Base-by-base conservation (phyloP, 1,140 invertebrate genomes). In the Tribolium castaneum region DNA sequence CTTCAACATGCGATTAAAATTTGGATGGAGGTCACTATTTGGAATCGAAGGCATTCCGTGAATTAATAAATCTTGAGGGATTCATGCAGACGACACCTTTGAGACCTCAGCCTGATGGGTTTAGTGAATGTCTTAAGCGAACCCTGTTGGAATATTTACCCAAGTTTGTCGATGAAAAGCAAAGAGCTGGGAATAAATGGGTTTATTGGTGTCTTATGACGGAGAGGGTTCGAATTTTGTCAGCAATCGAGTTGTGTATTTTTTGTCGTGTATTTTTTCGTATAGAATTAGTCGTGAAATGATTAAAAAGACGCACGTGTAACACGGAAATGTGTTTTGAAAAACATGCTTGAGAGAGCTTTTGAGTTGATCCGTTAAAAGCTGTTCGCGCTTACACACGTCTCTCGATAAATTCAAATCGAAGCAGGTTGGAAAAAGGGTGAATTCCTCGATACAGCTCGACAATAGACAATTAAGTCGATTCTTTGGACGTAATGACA, bases 391-490 rank as follows among this genome's bases (percentile, higher is more conserved):
- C 30, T 66, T 66, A 66, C 59, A 66, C 59, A 66, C 59, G 59
- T 66, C 34, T 66, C 59, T 66, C 59, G 30, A 66, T 66, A 66
- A 66, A 66, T 66, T 66, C 30, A 66, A 66, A 66, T 66, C 25
- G 59, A 66, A 30, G 34, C 59, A 66, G 59, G 59, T 66, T 34
- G 6, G 12, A 66, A 66, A 35, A 66, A 13, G 30, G 25, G 25
- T 25, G 30, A 35, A 66, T 66, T 66, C 30, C 59, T 12, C 25
- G 59, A 66, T 66, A 66, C 59, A 35, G 59, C 25, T 66, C 30
- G 30, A 73, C 71, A 73, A 73, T 73, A 35, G 52, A 73, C 52
- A 76, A 76, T 76, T 76, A 76, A 76, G 34, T 49, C 39, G 30
- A 76, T 76, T 76, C 74, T 76, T 76, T 76, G 54, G 19, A 76